A percentile compares a stretch with the other conserved stretches of the same genome.
phyloP scores from a whole-genome alignment of 2,113 vertebrate species.

The Sinocyclocheilus grahami region DNA sequence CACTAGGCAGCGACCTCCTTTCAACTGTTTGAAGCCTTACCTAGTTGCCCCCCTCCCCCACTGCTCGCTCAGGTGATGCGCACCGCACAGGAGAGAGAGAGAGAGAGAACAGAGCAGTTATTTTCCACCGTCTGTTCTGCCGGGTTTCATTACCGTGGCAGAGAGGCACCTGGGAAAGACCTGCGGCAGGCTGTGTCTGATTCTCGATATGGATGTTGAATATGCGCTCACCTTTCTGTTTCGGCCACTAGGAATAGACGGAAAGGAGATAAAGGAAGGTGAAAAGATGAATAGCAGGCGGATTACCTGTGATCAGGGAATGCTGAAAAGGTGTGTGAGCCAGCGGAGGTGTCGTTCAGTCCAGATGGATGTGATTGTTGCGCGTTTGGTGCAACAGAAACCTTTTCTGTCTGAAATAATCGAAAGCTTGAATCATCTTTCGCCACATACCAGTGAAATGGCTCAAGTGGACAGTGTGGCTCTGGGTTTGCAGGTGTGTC shows the following conservation, averaged over 20 bases:
- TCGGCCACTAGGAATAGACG: neutral
- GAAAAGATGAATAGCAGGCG: constrained; percentile 24
- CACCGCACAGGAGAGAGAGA: constrained; percentile 56
- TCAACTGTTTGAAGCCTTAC: constrained; percentile 75
- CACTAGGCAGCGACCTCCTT: constrained; percentile 74
- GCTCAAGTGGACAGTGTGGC: constrained; percentile 12
- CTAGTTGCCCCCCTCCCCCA: constrained; percentile 60
- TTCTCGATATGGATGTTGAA: constrained; percentile 25
- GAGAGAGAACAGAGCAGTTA: constrained; percentile 60
- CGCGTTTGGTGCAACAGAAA: neutral
- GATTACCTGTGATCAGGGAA: constrained; percentile 23
- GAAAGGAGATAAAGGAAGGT: neutral
- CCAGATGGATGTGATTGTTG: constrained; percentile 18
- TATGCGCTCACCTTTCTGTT: constrained; percentile 2
- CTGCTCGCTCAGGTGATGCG: constrained; percentile 79
- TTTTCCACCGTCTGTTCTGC: constrained; percentile 64
- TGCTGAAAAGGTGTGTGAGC: neutral
- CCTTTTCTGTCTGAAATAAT: constrained; percentile 2
- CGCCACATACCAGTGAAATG: neutral
- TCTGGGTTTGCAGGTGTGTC: constrained; percentile 21
- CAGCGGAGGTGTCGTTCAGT: constrained; percentile 13
- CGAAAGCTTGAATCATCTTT: neutral
- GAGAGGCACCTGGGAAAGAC: constrained; percentile 65
- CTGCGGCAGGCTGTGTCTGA: constrained; percentile 63
- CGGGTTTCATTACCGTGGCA: constrained; percentile 73